Base-by-base conservation (phyloP, 2,797 vertebrate genomes). In the Cichlasoma orientale region DNA sequence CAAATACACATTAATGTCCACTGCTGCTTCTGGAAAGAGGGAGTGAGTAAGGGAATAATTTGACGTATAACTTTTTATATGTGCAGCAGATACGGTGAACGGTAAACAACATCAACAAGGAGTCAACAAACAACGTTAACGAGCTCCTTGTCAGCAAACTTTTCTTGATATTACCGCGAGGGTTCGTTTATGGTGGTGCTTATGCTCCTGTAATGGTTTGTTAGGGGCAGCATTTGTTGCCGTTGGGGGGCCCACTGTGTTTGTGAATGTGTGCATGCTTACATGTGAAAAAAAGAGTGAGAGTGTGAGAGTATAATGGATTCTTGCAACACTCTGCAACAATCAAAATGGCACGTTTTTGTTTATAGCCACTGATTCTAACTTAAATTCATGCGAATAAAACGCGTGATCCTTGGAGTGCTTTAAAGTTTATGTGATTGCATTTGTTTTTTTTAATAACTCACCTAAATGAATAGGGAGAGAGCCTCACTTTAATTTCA, bases 61-160 rank as follows among this genome's bases (percentile, higher is more conserved):
- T 84, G 83, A 88, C 54, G 16, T 77, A 13, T 11, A 74, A 80
- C 79, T 80, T 82, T 79, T 75, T 38, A 63, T 47, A 44, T 63
- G 36, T 50, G 78, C 19, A 7, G 68, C 69, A 74, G 79, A 84
- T 23, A 57, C 44, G 56, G 69, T n/a, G 23, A 79, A 82, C 59
- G 73, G 74, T 55, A 56, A 78, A 71, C 56, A 56, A 52, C 81
- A 63, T 63, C 79, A 79, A 79, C 82, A 59, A 55, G 33, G 57
- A 88, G 72, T 82, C 74, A 79, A 80, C 83, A 83, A 84, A 86
- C 83, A 83, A 58, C 82, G 82, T 84, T 86, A 88, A 87, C 25
- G 44, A 92, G 86, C 79, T 81, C 1, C 9, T 77, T 87, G 86
- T 91, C 91, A 88, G 88, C 86, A 87, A 92, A 92, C 85, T 88